Percentiles rank a stretch among this genome's conserved stretches.
Conservation (phyloP, 1,140 invertebrate genomes). For the Onthophagus taurus region DNA sequence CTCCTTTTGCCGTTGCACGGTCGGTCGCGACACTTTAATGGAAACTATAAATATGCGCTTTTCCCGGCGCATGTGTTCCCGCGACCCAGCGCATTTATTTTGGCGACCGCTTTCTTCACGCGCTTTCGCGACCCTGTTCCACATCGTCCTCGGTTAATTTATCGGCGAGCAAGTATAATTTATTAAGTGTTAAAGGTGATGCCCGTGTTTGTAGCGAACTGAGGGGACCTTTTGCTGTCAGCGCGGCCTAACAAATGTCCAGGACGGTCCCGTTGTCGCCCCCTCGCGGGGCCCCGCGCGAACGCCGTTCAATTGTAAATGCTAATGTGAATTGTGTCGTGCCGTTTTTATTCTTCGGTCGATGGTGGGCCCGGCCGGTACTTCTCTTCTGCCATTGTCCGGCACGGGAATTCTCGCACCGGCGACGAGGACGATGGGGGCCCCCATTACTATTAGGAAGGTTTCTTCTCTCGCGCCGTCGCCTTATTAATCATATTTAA, state of each 20-base stretch:
- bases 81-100: conserved; percentile 5
- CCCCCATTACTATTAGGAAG: too few species aligned
- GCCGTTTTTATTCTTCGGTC: conserved; percentile 3
- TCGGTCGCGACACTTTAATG: too few species aligned
- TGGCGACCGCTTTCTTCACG: too few species aligned
- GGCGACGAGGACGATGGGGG: too few species aligned
- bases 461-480: too few species aligned
- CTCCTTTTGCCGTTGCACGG: too few species aligned
- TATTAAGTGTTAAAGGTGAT: conserved; percentile 13
- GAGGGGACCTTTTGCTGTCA: conserved; percentile 9
- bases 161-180: conserved; percentile 7
- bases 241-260: conserved; percentile 10
- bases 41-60: conserved; percentile 7
- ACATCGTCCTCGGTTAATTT: too few species aligned
- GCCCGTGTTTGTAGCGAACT: conserved; percentile 8
- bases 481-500: too few species aligned
- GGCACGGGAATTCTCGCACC: too few species aligned
- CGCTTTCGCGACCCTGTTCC: conserved; percentile 7
- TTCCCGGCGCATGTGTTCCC: neutral
- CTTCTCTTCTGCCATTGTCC: too few species aligned
- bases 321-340: conserved; percentile 10
- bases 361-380: too few species aligned
- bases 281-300: neutral
- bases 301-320: conserved; percentile 13
- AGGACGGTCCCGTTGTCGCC: conserved; percentile 2